phyloP scores from a whole-genome alignment of 1,140 invertebrate genomes.

The Papilio polyxenes region DNA sequence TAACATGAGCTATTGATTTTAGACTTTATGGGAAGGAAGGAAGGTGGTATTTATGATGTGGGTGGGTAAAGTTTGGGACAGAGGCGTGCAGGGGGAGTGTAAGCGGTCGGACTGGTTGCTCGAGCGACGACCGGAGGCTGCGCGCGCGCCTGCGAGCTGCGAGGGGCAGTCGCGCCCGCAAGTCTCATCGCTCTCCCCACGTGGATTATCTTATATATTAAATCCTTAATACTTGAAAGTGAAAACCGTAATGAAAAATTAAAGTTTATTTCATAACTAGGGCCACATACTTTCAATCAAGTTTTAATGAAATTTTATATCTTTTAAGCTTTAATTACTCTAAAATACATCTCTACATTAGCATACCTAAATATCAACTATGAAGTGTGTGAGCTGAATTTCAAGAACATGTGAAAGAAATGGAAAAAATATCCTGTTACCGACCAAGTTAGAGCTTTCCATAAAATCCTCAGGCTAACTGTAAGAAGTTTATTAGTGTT shows the following conservation, averaged over 20 bases:
- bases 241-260: background rate
- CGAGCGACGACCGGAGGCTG: slow-evolving; percentile 78
- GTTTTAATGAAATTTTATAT: background rate
- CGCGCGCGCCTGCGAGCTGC: slow-evolving; percentile 65
- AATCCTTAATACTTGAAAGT: background rate
- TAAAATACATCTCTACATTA: background rate
- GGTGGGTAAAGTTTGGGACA: slow-evolving; percentile 58
- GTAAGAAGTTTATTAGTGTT: background rate
- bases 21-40: slow-evolving; percentile 30
- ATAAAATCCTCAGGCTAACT: background rate
- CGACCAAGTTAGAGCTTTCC: no score
- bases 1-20: slow-evolving; percentile 42
- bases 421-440: no score
- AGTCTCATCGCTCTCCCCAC: slow-evolving; percentile 59
- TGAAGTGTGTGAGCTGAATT: no score
- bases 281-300: background rate
- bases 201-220: slow-evolving; percentile 45
- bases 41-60: slow-evolving; percentile 50
- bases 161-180: slow-evolving; percentile 63
- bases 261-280: background rate
- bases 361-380: background rate
- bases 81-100: slow-evolving; percentile 59
- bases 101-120: slow-evolving; percentile 75
- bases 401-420: no score
- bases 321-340: no score